A percentile compares a stretch with the other conserved stretches of the same genome.
Conservation (phyloP, 2,888 invertebrate genomes). For the Thereva unica region DNA sequence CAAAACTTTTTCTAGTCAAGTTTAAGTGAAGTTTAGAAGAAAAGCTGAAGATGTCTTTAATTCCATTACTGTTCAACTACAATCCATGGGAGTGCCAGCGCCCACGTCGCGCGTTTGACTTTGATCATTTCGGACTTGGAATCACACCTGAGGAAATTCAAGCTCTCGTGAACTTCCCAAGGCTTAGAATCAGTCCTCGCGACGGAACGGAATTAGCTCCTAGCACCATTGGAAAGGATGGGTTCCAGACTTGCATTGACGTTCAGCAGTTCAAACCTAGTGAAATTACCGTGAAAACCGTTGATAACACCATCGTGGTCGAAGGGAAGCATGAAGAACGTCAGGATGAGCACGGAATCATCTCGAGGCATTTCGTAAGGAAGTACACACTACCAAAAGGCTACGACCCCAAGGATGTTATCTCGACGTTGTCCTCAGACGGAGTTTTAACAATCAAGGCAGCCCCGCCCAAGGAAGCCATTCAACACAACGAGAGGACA, state of each 20-base stretch:
- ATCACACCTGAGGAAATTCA: constrained; percentile 9
- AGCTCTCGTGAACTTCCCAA: background rate
- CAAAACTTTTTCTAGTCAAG: too few relatives aligned
- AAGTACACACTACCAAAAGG: constrained; percentile 76
- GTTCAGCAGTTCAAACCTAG: constrained; percentile 72
- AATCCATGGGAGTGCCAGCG: background rate
- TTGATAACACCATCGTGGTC: constrained; percentile 65
- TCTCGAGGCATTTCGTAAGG: constrained; percentile 75
- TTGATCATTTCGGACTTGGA: constrained; percentile 11
- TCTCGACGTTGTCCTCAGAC: constrained; percentile 75
- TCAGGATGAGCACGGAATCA: constrained; percentile 72
- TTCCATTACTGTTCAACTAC: constrained; percentile 11
- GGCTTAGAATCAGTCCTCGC: background rate
- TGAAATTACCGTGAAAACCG: constrained; percentile 72
- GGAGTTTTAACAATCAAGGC: constrained; percentile 73
- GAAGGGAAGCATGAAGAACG: constrained; percentile 75
- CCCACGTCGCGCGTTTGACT: background rate
- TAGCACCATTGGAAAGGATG: constrained; percentile 64
- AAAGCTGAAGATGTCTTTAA: background rate
- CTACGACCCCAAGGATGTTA: constrained; percentile 72
- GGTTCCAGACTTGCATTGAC: constrained; percentile 71
- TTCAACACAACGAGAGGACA: constrained; percentile 59
- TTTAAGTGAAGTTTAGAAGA: too few relatives aligned
- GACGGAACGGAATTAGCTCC: background rate
- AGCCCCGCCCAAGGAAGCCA: constrained; percentile 59